Evolutionary conservation across 2,797 vertebrate species (phyloP).

Genomic region (Trematomus bernacchii): DNA sequence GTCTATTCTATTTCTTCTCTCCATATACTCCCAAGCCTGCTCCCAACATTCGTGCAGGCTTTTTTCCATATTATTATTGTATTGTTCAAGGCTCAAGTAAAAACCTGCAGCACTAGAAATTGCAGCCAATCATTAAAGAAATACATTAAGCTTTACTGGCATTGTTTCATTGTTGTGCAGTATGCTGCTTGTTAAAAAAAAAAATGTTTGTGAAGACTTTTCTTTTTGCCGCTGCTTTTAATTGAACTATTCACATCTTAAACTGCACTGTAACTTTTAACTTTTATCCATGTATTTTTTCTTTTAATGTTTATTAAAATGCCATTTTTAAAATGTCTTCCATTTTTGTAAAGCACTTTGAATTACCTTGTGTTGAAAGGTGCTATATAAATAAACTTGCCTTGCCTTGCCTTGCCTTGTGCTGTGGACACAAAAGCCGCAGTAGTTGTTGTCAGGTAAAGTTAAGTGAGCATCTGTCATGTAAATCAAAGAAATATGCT

Average conservation of each 20-base stretch:
- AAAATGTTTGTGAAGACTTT: no score
- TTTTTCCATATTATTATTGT: constrained; percentile 49
- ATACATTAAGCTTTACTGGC: background rate
- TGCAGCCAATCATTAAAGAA: constrained; percentile 30
- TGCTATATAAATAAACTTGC: no score
- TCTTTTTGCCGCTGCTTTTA: no score
- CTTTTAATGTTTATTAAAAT: no score
- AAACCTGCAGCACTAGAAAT: constrained; percentile 22
- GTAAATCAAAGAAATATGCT: background rate
- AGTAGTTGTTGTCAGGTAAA: background rate
- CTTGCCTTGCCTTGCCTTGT: no score
- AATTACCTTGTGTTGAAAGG: no score
- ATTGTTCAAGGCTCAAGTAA: constrained; percentile 41
- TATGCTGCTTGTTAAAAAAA: background rate
- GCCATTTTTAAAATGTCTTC: no score
- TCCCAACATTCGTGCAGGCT: constrained; percentile 24
- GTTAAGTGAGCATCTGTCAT: background rate
- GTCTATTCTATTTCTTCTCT: constrained; percentile 51
- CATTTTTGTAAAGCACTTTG: no score
- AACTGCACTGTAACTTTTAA: no score
- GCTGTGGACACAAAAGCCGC: background rate
- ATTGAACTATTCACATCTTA: no score
- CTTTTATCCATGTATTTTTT: no score
- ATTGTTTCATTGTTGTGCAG: background rate
- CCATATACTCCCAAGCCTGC: constrained; percentile 44